Evolutionary conservation across 30 jellyfish, hydroid and myxozoan genomes (phyloP), one percentile per base, ranked within the genome.

Genomic region (Catostylus mosaicus): DNA sequence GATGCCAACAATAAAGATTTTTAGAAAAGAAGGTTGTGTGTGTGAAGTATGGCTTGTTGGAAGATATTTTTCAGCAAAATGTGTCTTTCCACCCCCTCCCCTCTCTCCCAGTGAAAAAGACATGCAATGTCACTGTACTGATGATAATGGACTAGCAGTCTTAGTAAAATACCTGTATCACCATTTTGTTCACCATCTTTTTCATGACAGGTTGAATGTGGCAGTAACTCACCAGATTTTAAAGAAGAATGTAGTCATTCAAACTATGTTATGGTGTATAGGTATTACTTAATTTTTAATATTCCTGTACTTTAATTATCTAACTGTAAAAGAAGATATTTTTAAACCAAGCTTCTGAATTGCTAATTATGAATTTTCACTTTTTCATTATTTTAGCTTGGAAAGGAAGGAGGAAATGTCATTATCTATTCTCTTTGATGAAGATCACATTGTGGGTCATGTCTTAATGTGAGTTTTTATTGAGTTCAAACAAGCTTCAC

Each of bases 401-500:
- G 71, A 18, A 27, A 59, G 38, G 7, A 6, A 59, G 5, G 71
- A 59, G 24, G 71, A 59, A 59, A 59, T 59, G 71, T 80, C 52
- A 24, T 22, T 82, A 19, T 62, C 67, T 30, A 47, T 52, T 12
- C 80, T 82, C 6, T 70, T 68, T 68, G 86, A 68, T 54, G 86
- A 48, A 36, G 92, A 82, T 32, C 92, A 82, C 61, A 70, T 82
- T 82, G 86, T 82, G 26, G 92, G 85, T 0, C 92, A 82, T 82
- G 54, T 75, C 0, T 46, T 82, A 12, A 74, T 67, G 92, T 82
- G 62, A 82, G 92, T 34, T 48, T n/a, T n/a, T n/a, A n/a, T n/a
- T n/a, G n/a, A n/a, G n/a, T n/a, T n/a, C n/a, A n/a, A n/a, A n/a
- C n/a, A n/a, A n/a, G n/a, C n/a, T n/a, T n/a, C n/a, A n/a, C n/a